Evolutionary conservation across 2,797 vertebrate genomes (phyloP).

Genomic region (Peromyscus attwateri): DNA sequence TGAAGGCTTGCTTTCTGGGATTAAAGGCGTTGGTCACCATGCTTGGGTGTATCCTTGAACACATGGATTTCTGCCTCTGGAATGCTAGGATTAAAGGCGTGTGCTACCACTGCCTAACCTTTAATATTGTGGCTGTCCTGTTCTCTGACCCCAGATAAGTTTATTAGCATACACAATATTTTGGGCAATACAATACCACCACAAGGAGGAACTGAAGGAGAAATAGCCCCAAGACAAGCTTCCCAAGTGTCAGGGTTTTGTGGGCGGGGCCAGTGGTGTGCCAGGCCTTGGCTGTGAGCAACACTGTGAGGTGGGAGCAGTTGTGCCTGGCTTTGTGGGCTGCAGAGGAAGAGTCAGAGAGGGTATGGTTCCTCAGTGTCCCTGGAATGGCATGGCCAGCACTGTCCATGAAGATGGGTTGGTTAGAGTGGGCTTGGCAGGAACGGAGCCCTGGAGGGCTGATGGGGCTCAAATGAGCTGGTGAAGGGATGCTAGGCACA

Average conservation of each 20-base stretch:
- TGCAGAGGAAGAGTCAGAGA: fast-evolving
- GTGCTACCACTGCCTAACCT: too few species aligned
- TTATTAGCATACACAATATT: too few species aligned
- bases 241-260: fast-evolving
- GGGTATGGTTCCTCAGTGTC: not conserved
- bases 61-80: too few species aligned
- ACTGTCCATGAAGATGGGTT: not conserved
- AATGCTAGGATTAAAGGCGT: too few species aligned
- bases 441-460: not conserved
- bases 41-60: too few species aligned
- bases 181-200: too few species aligned
- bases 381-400: not conserved
- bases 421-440: not conserved
- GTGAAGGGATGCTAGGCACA: not conserved
- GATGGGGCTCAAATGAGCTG: not conserved
- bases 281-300: not conserved
- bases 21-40: too few species aligned
- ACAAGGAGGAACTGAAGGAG: not conserved
- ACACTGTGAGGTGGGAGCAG: not conserved
- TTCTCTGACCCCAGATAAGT: too few species aligned
- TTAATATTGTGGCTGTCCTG: too few species aligned
- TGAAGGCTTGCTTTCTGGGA: too few species aligned
- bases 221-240: not conserved
- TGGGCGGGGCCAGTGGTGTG: too few species aligned
- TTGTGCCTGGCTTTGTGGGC: not conserved